These are phyloP conservation scores for western clawed frog (Xenopus tropicalis) DNA, from an alignment of 2,113 vertebrate genomes.

Conservation along the genomic window UCB_Xtro_10.0 CM004443.2:81949001-81949500, in stretches of 20 bases:
- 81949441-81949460: no score
- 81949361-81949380: constrained; percentile 71
- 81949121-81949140: constrained; percentile 60
- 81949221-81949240: constrained; percentile 68
- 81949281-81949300: constrained; percentile 57
- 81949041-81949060: constrained; percentile 45
- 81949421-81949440: no score
- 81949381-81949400: not conserved
- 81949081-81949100: constrained; percentile 46
- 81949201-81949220: constrained; percentile 59
- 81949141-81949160: constrained; percentile 61
- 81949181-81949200: constrained; percentile 63
- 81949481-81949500: no score
- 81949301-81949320: constrained; percentile 65
- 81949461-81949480: no score
- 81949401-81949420: not conserved
- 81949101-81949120: constrained; percentile 39
- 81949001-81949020: constrained; percentile 40
- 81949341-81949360: constrained; percentile 67
- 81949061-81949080: not conserved
- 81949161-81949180: constrained; percentile 54
- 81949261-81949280: constrained; percentile 51
- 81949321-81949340: constrained; percentile 61
- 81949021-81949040: constrained; percentile 44
- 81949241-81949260: constrained; percentile 54